phyloP scores from a whole-genome alignment of 2,888 invertebrate genomes.

The Lottia scabra region DNA sequence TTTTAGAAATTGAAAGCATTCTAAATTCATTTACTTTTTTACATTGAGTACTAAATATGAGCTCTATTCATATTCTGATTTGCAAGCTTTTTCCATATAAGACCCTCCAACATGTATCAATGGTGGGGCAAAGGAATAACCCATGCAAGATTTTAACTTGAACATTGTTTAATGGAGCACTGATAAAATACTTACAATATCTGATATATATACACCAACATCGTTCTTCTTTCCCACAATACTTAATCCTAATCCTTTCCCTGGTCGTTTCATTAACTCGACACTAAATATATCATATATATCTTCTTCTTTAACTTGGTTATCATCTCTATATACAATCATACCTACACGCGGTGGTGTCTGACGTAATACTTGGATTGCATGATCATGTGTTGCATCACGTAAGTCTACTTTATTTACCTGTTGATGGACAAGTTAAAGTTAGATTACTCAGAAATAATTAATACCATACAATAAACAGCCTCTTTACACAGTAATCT shows the following conservation, averaged over 20 bases:
- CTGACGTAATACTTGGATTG: constrained; percentile 79
- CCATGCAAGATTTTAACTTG: no score
- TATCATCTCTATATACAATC: constrained; percentile 79
- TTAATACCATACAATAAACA: no score
- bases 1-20: no score
- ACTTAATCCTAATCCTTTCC: constrained; percentile 81
- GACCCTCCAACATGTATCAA: no score
- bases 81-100: no score
- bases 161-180: no score
- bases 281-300: constrained; percentile 76
- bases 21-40: no score
- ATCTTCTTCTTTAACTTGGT: constrained; percentile 72
- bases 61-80: no score
- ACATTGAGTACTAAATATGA: no score
- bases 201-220: constrained; percentile 90
- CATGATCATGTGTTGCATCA: constrained; percentile 85
- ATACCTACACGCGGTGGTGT: constrained; percentile 84
- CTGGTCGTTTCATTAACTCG: constrained; percentile 87
- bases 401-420: constrained; percentile 84
- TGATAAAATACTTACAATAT: constrained; percentile 79
- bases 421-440: constrained; percentile 46
- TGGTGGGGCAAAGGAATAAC: no score
- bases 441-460: neutral
- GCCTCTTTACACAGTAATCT: no score
- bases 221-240: constrained; percentile 80